Evolutionary conservation across 1,140 invertebrate genomes (phyloP).

Genomic region (Akabosia matsudoensis): DNA sequence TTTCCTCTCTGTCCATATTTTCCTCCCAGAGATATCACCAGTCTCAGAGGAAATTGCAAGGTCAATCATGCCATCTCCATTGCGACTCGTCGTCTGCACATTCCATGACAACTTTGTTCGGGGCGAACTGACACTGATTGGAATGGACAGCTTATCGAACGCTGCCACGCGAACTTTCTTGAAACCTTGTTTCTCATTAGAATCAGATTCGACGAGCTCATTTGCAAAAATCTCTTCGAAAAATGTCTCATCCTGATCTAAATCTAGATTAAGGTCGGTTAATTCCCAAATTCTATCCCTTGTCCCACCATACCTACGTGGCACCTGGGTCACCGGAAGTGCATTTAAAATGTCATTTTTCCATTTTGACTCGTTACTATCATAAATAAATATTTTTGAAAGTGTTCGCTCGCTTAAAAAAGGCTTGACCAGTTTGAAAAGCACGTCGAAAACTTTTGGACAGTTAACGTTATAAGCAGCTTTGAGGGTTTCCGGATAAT

Average conservation of each 20-base stretch:
- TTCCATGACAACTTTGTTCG: background rate
- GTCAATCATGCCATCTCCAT: background rate
- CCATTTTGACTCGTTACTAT: background rate
- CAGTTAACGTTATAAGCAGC: constrained; percentile 3
- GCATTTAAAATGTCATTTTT: background rate
- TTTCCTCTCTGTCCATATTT: background rate
- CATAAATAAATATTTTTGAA: constrained; percentile 16
- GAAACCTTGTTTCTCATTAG: background rate
- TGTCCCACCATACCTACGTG: background rate
- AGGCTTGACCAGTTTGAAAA: constrained; percentile 9
- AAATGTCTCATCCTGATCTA: background rate
- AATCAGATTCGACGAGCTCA: background rate
- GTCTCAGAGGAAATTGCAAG: background rate
- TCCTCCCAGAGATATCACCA: background rate
- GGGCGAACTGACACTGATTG: background rate
- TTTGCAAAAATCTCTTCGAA: background rate
- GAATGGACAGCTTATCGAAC: background rate
- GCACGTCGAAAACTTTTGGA: constrained; percentile 12
- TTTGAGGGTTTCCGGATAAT: constrained; percentile 22
- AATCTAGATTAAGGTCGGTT: background rate
- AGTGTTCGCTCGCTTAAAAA: constrained; percentile 16
- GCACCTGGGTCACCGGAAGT: background rate
- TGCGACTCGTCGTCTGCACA: background rate
- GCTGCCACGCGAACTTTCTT: background rate
- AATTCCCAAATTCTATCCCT: background rate